phyloP scores from a whole-genome alignment of 2,888 invertebrate genomes.

The Parthenolecanium corni region DNA sequence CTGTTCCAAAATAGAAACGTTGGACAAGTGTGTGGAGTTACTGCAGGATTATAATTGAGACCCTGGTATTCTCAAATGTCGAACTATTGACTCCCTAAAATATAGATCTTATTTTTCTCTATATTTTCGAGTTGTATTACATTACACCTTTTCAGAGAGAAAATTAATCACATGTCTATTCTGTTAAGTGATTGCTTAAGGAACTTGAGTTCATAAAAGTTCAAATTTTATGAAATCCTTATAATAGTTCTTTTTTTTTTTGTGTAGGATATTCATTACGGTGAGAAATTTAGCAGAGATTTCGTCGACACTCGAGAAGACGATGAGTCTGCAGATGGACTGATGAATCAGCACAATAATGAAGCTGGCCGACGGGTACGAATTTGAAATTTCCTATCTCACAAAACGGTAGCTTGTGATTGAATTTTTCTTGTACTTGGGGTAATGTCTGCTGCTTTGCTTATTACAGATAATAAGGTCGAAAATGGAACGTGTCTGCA shows the following conservation, averaged over 20 bases:
- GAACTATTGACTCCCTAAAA: too few relatives aligned
- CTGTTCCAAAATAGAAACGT: too few relatives aligned
- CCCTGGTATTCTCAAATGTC: too few relatives aligned
- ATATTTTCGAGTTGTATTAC: too few relatives aligned
- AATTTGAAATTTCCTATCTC: constrained; percentile 13
- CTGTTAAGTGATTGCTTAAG: neutral
- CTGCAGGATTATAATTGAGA: too few relatives aligned
- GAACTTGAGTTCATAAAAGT: neutral
- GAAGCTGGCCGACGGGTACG: constrained; percentile 77
- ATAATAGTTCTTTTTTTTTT: neutral
- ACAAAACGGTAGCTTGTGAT: neutral
- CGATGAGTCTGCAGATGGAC: constrained; percentile 55
- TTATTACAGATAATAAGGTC: constrained; percentile 30
- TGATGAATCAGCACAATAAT: constrained; percentile 87
- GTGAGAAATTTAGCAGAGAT: constrained; percentile 71
- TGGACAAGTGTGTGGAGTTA: too few relatives aligned
- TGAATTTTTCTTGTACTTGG: too few relatives aligned
- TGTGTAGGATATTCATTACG: constrained; percentile 66
- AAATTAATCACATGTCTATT: too few relatives aligned
- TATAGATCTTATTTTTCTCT: too few relatives aligned
- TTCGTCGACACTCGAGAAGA: constrained; percentile 76
- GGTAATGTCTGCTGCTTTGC: too few relatives aligned
- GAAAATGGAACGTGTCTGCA: constrained; percentile 75
- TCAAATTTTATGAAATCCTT: neutral
- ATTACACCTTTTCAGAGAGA: too few relatives aligned